Evolutionary conservation across 2,888 invertebrate species (phyloP).

Genomic region (Rhorus exstirpatorius): DNA sequence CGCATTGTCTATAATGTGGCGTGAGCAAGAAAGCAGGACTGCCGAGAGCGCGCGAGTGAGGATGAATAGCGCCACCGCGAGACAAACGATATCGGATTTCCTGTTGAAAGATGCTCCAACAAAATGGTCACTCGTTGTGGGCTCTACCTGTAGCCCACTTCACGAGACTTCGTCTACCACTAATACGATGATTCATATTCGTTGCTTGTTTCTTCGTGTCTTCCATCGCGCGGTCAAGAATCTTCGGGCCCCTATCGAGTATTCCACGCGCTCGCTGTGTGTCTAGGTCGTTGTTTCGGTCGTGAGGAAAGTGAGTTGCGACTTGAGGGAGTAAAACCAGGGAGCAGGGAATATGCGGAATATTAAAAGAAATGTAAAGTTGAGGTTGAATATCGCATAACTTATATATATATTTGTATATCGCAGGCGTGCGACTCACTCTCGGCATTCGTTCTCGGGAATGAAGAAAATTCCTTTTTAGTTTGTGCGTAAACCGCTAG

Average conservation of each 20-base stretch:
- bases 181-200: conserved; percentile 57
- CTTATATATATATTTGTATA: conserved; percentile 67
- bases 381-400: conserved; percentile 55
- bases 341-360: conserved; percentile 43
- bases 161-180: conserved; percentile 75
- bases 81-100: conserved; percentile 83
- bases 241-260: conserved; percentile 42
- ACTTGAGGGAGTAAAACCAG: not conserved
- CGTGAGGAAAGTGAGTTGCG: not conserved
- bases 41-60: conserved; percentile 47
- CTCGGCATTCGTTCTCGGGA: conserved; percentile 45
- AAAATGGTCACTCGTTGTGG: conserved; percentile 81
- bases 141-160: conserved; percentile 75
- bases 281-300: conserved; percentile 21
- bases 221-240: conserved; percentile 63
- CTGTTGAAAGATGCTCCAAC: conserved; percentile 83
- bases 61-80: conserved; percentile 77
- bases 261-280: conserved; percentile 31
- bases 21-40: conserved; percentile 3
- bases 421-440: conserved; percentile 15
- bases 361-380: conserved; percentile 54
- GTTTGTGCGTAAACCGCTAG: not conserved
- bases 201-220: conserved; percentile 60
- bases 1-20: not conserved
- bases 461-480: conserved; percentile 62